These are phyloP conservation scores for Melanotaenia pygmaea DNA, from an alignment of 2,797 vertebrate genomes.

Conservation along the genomic window DNA sequence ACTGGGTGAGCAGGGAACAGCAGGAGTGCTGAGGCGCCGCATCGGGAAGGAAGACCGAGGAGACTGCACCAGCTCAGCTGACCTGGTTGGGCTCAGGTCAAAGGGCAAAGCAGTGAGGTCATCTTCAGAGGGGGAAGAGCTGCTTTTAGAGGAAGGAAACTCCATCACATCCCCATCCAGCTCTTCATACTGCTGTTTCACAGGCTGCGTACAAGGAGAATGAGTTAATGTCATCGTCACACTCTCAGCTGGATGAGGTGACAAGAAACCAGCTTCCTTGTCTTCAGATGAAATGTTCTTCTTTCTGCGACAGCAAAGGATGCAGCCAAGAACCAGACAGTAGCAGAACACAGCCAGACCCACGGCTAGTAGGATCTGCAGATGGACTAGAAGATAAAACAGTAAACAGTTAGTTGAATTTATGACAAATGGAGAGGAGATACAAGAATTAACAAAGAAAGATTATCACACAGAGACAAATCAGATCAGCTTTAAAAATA, in stretches of 20 bases:
- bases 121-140: conserved; percentile 75
- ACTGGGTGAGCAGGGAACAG: conserved; percentile 47
- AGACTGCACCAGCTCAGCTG: conserved; percentile 45
- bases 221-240: conserved; percentile 69
- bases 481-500: background rate
- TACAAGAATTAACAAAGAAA: background rate
- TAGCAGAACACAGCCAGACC: conserved; percentile 84
- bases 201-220: conserved; percentile 61
- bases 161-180: conserved; percentile 80
- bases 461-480: conserved; percentile 6
- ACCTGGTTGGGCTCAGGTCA: conserved; percentile 43
- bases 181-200: conserved; percentile 85
- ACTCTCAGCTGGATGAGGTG: conserved; percentile 48
- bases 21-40: conserved; percentile 69
- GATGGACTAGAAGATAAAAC: conserved; percentile 70
- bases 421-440: background rate
- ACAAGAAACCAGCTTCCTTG: conserved; percentile 70
- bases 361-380: conserved; percentile 84
- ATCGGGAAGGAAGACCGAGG: conserved; percentile 47
- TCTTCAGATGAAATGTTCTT: conserved; percentile 54
- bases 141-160: conserved; percentile 63
- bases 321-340: conserved; percentile 81
- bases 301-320: conserved; percentile 79
- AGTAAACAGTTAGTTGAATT: background rate
- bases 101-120: conserved; percentile 64